Conservation (phyloP, 2,888 invertebrate genomes). For the Tineola bisselliella region DNA sequence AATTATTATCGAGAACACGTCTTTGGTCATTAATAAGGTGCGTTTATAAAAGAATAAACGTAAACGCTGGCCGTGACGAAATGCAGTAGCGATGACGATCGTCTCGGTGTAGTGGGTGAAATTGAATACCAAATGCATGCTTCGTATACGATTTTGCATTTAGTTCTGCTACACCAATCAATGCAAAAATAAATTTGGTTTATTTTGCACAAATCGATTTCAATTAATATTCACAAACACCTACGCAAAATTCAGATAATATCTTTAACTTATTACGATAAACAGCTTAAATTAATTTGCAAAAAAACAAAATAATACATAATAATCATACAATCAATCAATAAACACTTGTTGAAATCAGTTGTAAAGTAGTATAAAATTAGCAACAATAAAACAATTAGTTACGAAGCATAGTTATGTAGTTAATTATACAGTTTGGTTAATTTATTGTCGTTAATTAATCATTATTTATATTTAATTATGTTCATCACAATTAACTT, state of each 20-base stretch:
- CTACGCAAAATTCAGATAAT: too few species aligned
- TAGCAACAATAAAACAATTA: conserved; percentile 1
- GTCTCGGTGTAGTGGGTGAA: conserved; percentile 41
- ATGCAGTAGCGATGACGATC: neutral
- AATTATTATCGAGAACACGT: conserved; percentile 17
- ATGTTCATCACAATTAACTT: neutral
- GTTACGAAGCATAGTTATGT: neutral
- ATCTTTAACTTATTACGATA: too few species aligned
- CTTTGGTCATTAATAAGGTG: conserved; percentile 50
- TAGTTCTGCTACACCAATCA: conserved; percentile 37
- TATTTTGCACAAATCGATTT: too few species aligned
- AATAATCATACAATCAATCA: neutral
- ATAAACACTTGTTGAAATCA: neutral
- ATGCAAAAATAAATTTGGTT: neutral
- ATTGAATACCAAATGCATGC: conserved; percentile 54
- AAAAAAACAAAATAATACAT: too few species aligned
- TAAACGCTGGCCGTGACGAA: conserved; percentile 32
- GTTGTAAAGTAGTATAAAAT: neutral
- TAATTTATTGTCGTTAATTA: neutral
- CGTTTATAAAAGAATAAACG: conserved; percentile 32
- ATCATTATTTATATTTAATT: neutral
- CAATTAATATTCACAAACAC: too few species aligned
- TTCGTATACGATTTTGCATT: conserved; percentile 32
- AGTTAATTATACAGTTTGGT: neutral
- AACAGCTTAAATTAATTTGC: too few species aligned